phyloP scores from a whole-genome alignment of 2,797 vertebrate genomes.

The Sitta carolinensis region DNA sequence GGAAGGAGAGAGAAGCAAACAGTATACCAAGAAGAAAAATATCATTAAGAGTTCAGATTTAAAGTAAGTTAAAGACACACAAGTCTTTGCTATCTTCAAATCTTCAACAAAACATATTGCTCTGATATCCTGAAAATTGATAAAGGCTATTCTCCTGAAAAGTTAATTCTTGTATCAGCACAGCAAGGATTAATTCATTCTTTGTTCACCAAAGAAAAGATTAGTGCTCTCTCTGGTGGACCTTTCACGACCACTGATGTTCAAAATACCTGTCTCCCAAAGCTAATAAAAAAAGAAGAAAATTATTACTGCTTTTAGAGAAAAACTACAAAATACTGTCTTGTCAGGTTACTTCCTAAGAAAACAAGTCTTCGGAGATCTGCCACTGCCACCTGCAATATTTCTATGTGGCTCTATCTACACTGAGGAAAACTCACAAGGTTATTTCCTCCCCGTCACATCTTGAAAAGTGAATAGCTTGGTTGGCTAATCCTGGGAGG shows the following conservation, averaged over 20 bases:
- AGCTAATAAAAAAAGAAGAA: background rate
- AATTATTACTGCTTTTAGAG: background rate
- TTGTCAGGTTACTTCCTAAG: background rate
- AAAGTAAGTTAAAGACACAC: background rate
- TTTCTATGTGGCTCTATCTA: background rate
- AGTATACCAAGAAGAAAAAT: background rate
- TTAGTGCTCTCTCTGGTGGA: background rate
- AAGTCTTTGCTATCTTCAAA: background rate
- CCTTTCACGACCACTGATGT: background rate
- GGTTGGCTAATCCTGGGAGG: background rate
- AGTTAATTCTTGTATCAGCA: background rate
- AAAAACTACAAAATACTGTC: background rate
- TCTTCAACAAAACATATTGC: background rate
- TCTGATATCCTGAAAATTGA: background rate
- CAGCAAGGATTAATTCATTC: background rate
- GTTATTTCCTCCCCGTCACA: background rate
- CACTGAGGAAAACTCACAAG: background rate
- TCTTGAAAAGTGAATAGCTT: background rate
- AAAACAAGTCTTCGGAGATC: background rate
- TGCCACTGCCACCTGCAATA: background rate
- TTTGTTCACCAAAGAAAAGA: background rate
- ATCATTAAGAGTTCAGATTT: background rate
- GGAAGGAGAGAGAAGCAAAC: background rate
- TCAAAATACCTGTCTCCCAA: background rate
- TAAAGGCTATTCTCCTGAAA: background rate